These are phyloP conservation scores for Aphelenchoides fujianensis DNA, from an alignment of 1,140 invertebrate genomes.

Conservation along the genomic window DNA sequence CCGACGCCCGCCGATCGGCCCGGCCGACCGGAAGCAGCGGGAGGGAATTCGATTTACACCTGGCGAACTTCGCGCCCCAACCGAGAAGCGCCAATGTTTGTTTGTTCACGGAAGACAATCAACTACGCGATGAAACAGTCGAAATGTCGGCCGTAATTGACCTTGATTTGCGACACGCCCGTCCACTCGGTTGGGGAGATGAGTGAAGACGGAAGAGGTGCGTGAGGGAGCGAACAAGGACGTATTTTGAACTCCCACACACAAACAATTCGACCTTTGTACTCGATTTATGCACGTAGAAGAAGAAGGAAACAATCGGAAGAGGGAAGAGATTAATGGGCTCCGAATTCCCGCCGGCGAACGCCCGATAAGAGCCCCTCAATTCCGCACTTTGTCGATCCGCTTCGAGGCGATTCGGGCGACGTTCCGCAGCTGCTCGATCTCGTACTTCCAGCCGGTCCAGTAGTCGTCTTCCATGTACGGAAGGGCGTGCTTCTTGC, in stretches of 20 bases:
- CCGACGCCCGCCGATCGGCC: too few relatives aligned
- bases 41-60: not conserved
- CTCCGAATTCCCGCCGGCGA: too few relatives aligned
- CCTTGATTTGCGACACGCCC: slow-evolving; percentile 1
- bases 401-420: slow-evolving; percentile 47
- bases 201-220: not conserved
- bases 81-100: not conserved
- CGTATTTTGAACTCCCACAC: too few relatives aligned
- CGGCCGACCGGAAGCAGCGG: not conserved
- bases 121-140: not conserved
- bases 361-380: not conserved
- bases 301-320: not conserved
- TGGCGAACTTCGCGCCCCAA: not conserved
- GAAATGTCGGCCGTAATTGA: not conserved
- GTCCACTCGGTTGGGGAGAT: not conserved
- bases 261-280: not conserved
- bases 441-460: slow-evolving; percentile 54
- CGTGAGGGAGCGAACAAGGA: too few relatives aligned
- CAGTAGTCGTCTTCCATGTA: slow-evolving; percentile 62
- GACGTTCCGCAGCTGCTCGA: slow-evolving; percentile 55
- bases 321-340: not conserved
- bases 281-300: slow-evolving; percentile 3
- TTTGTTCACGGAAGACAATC: slow-evolving; percentile 1
- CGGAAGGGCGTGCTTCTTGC: slow-evolving; percentile 54
- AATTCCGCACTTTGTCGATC: slow-evolving; percentile 15